Conservation (phyloP, 2,797 vertebrate genomes). For the Chromis chromis region DNA sequence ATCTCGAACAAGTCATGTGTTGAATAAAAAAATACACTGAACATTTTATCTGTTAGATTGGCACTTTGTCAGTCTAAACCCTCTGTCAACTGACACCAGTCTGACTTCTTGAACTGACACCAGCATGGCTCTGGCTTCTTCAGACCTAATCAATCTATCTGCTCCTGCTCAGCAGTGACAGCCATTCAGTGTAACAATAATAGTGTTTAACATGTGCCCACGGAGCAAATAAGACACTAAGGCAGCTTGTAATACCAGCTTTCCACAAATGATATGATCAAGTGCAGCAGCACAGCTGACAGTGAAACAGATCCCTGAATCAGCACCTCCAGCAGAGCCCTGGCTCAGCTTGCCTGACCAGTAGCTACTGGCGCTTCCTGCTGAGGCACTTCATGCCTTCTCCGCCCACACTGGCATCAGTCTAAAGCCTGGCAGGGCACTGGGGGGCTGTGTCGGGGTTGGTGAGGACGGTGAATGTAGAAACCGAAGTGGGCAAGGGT, state of each 20-base stretch:
- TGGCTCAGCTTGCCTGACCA: slow-evolving; percentile 40
- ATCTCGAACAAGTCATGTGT: too few species aligned
- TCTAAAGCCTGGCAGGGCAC: slow-evolving; percentile 30
- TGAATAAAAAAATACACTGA: not conserved
- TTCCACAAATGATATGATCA: slow-evolving; percentile 50
- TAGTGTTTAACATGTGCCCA: slow-evolving; percentile 25
- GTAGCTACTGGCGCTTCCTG: slow-evolving; percentile 49
- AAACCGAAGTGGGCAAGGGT: slow-evolving; percentile 33
- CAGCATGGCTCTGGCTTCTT: slow-evolving; percentile 13
- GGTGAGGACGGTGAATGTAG: slow-evolving; percentile 34
- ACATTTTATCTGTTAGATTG: not conserved
- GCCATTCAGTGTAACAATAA: slow-evolving; percentile 28
- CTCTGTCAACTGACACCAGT: slow-evolving; percentile 16
- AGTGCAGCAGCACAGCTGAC: slow-evolving; percentile 54
- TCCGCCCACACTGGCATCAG: slow-evolving; percentile 31
- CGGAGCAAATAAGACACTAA: slow-evolving; percentile 35
- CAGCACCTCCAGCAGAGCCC: slow-evolving; percentile 61
- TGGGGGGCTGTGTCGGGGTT: slow-evolving; percentile 22
- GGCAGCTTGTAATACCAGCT: slow-evolving; percentile 56
- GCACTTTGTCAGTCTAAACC: not conserved
- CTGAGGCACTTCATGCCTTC: slow-evolving; percentile 13
- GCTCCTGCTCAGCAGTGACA: slow-evolving; percentile 14
- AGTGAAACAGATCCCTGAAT: slow-evolving; percentile 70
- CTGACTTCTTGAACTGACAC: slow-evolving; percentile 11
- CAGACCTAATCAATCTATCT: slow-evolving; percentile 10